Evolutionary conservation across 2,113 vertebrate species (phyloP), one percentile per base, ranked within the genome.

Genomic region (Siniperca chuatsi): DNA sequence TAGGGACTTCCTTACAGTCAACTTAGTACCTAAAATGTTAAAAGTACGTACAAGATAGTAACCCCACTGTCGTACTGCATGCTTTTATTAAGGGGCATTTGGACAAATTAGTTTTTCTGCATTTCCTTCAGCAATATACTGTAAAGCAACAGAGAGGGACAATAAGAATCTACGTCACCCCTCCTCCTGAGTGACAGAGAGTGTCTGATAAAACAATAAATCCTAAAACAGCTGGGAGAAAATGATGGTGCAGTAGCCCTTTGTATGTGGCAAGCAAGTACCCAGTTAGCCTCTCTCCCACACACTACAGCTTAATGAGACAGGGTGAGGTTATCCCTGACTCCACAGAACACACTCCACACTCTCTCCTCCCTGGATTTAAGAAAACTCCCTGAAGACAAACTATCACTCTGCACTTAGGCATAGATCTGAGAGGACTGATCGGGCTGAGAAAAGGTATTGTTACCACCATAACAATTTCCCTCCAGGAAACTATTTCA

Each of bases 241-340:
- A 75, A 68, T 78, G 10, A 44, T 42, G 2, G 10, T 35, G 58
- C 29, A n/a, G 46, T 48, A 58, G 57, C 58, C 25, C 21, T 79
- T 60, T 66, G 7, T 35, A 52, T n/a, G 40, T 75, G 2, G 42
- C 10, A 66, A 71, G 20, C n/a, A 29, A 9, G 54, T 40, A 52
- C 29, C 10, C 13, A 55, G 11, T 58, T 62, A 61, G 66, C 46
- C 64, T 20, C 62, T 78, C 90, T 84, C 87, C 83, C 82, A 87
- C 87, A 86, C 79, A 78, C 76, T 82, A 50, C 70, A 67, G 42
- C 67, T 85, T 91, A 85, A 88, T 91, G 81, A 90, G 62, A 81
- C 29, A 50, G 78, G 57, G 54, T 66, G 71, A 90, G 78, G 83
- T 90, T 78, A 82, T 37, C 23, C 55, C 77, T 81, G 82, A 71